These are phyloP conservation scores for Calameuta pallipes DNA, from an alignment of 2,888 invertebrate species.

Conservation along the genomic window DNA sequence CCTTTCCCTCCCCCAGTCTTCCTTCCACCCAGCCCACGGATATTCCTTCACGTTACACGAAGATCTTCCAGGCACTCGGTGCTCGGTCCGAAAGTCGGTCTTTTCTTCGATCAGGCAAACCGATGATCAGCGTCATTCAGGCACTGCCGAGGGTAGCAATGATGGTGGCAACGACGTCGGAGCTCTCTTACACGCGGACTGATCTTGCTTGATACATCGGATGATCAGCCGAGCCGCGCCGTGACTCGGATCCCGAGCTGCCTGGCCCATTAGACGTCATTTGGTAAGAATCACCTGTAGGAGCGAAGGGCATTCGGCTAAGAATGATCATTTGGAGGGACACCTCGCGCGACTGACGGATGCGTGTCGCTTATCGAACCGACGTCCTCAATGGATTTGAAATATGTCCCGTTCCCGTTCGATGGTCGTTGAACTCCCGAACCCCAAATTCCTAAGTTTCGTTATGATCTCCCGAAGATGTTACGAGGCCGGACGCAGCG, in stretches of 20 bases:
- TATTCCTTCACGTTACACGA: neutral
- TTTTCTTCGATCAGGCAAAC: no score
- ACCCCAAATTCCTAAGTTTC: constrained; percentile 23
- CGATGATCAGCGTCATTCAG: no score
- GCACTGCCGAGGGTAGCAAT: no score
- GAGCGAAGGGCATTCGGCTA: constrained; percentile 1
- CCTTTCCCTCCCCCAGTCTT: neutral
- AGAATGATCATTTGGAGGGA: constrained; percentile 15
- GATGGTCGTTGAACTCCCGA: constrained; percentile 34
- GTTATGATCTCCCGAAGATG: constrained; percentile 27
- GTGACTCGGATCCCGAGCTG: no score
- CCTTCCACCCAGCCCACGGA: neutral
- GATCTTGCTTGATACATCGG: no score
- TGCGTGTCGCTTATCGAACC: constrained; percentile 47
- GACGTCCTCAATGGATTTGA: constrained; percentile 40
- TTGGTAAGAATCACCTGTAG: constrained; percentile 44
- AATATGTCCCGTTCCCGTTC: constrained; percentile 38
- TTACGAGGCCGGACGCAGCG: constrained; percentile 26
- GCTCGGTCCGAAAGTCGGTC: no score
- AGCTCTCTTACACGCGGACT: no score
- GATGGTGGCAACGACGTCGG: no score
- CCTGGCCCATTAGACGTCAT: constrained; percentile 34
- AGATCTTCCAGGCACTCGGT: no score
- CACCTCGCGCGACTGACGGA: constrained; percentile 38
- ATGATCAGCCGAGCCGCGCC: no score